Evolutionary conservation across 2,888 invertebrate species (phyloP), one percentile per base, ranked within the genome.

Genomic region (Augochlorella aurata): DNA sequence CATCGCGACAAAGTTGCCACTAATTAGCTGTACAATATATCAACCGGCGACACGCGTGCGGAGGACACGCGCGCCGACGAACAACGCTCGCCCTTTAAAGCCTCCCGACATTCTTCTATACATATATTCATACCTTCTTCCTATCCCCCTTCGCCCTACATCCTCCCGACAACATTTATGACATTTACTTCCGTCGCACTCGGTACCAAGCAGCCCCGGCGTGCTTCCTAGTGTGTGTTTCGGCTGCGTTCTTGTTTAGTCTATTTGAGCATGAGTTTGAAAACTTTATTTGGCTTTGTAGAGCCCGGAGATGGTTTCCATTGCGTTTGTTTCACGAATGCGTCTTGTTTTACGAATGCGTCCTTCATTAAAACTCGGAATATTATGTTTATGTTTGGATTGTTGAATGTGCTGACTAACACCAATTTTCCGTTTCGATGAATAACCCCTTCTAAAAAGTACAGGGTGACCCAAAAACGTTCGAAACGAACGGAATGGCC

Each of bases 21-120:
- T 89, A 89, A 88, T 89, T 88, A 88, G 88, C 86, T 80, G 81
- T 82, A 77, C 81, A 80, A 82, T 82, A 85, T 86, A 74, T 84
- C 78, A 76, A 67, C 73, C 70, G 18, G 76, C 73, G 45, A 68
- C 77, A 79, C 69, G 71, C 67, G 84, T 65, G 68, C 68, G 74
- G 76, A 75, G 69, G 58, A 70, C 54, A 49, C 58, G 14, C 50
- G 58, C 66, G 47, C 24, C 66, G 74, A 24, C 52, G 38, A 71
- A 47, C 44, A 58, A 54, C 29, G 72, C 52, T 71, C 72, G 63
- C 72, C 71, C 71, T 75, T 66, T 83, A 65, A 65, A 58, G 49
- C 65, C 70, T 18, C 12, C 12, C 9, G 14, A 16, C 49, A 61
- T 71, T 61, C 74, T 67, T 77, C 47, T 16, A 2, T 16, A 38